Conservation (phyloP, 2,797 vertebrate species). For the Oreochromis mossambicus region DNA sequence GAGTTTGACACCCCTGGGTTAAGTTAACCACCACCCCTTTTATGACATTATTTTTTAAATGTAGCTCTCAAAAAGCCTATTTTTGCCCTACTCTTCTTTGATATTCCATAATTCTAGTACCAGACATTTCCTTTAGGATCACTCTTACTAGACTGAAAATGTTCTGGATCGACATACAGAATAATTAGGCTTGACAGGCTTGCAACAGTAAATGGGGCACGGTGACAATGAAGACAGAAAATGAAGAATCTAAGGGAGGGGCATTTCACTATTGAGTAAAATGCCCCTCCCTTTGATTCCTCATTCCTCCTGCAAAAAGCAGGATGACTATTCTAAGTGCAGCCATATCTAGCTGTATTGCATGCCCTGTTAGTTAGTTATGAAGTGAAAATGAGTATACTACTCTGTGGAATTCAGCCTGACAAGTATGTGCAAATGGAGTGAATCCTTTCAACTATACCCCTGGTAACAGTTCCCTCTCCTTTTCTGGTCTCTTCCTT, state of each 20-base stretch:
- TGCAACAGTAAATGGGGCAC: not conserved
- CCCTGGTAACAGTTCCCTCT: slow-evolving; percentile 21
- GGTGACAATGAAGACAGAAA: not conserved
- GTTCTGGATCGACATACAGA: not conserved
- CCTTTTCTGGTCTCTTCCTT: not conserved
- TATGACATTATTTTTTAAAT: not conserved
- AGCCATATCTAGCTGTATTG: slow-evolving; percentile 13
- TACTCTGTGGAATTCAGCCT: slow-evolving; percentile 38
- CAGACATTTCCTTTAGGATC: not conserved
- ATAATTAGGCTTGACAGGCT: not conserved
- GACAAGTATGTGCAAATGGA: slow-evolving; percentile 66
- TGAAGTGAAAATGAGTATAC: slow-evolving; percentile 54
- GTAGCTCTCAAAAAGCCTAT: not conserved
- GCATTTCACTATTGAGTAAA: not conserved
- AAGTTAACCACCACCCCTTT: not conserved
- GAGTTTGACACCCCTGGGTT: not conserved
- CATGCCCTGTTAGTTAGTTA: slow-evolving; percentile 49
- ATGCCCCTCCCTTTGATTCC: not conserved
- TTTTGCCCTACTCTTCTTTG: not conserved
- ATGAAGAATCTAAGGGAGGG: not conserved
- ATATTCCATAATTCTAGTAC: not conserved
- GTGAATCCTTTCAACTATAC: slow-evolving; percentile 47
- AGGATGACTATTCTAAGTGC: not conserved
- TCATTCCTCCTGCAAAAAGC: not conserved
- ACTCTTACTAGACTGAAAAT: not conserved